Evolutionary conservation across 2,797 vertebrate species (phyloP), one percentile per base, ranked within the genome.

Genomic region (Alcedo atthis): DNA sequence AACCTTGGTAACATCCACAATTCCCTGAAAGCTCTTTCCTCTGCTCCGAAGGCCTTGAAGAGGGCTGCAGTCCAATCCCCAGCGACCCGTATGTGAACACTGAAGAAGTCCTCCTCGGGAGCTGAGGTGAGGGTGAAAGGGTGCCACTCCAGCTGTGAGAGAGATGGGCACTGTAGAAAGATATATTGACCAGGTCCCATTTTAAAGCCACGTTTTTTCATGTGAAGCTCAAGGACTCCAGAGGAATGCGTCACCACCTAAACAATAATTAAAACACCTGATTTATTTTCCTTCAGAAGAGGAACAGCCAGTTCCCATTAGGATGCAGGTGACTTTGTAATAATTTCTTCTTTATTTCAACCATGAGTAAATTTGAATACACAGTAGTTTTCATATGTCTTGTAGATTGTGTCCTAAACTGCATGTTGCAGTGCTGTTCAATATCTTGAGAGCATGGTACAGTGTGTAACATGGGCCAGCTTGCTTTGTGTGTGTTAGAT

Each of bases 51-150:
- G 51, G 95, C 96, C 46, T 93, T 92, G 54, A 97, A 96, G 33
- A 98, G 90, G 4, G 97, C 97, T 49, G 81, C 74, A 6, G 98
- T 98, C 98, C 98, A 98, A 40, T 98, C 98, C 21, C 98, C 98
- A 0, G 73, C 91, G 0, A 94, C 96, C 12, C 96, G 96, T 78
- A 98, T 92, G 45, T 98, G 98, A 35, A 98, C 77, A 2, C 98
- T 98, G 90, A 98, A 98, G 91, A 97, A 97, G 46, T 98, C 95
- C 14, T 98, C 98, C 79, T 98, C 97, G 0, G 98, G 97, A 25
- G 98, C 98, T 7, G 98, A 98, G 55, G 98, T 98, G 63, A 98
- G 97, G 15, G 98, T 98, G 91, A 98, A 98, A 42, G 98, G 98
- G 45, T 98, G 98, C 98, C 98, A 98, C 45, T 98, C 97, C 71